Conservation (phyloP, 2,888 invertebrate species). For the Hypomecis punctinalis region DNA sequence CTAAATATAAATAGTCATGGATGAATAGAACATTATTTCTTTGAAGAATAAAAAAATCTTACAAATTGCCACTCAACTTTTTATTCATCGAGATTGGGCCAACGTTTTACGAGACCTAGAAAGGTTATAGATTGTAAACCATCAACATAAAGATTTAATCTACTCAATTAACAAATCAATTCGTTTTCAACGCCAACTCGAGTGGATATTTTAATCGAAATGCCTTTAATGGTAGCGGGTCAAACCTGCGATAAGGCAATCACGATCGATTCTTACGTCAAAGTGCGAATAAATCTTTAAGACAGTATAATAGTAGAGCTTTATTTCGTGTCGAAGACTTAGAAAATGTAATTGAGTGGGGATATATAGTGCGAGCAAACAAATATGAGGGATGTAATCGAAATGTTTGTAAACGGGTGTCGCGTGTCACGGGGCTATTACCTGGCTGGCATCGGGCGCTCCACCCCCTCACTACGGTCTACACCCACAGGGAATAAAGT, state of each 20-base stretch:
- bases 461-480: conserved; percentile 45
- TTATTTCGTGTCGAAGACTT: conserved; percentile 40
- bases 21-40: conserved; percentile 23
- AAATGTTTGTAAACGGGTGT: conserved; percentile 80
- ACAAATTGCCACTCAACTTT: conserved; percentile 15
- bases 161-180: conserved; percentile 30
- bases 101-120: conserved; percentile 21
- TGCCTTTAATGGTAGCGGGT: conserved; percentile 19
- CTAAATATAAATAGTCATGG: conserved; percentile 29
- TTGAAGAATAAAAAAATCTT: conserved; percentile 21
- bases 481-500: conserved; percentile 48
- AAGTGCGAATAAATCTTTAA: conserved; percentile 31
- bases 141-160: conserved; percentile 21
- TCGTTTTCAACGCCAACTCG: conserved; percentile 13
- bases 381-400: conserved; percentile 78
- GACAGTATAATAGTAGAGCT: conserved; percentile 31
- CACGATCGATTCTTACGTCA: conserved; percentile 29
- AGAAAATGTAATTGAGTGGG: conserved; percentile 62
- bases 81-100: conserved; percentile 12
- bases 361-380: conserved; percentile 69
- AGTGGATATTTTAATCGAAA: conserved; percentile 27
- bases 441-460: conserved; percentile 51
- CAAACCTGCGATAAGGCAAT: conserved; percentile 20
- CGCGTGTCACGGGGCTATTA: conserved; percentile 75
- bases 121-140: conserved; percentile 12